Base-by-base conservation (phyloP, 1,140 invertebrate species). In the Monomorium pharaonis region DNA sequence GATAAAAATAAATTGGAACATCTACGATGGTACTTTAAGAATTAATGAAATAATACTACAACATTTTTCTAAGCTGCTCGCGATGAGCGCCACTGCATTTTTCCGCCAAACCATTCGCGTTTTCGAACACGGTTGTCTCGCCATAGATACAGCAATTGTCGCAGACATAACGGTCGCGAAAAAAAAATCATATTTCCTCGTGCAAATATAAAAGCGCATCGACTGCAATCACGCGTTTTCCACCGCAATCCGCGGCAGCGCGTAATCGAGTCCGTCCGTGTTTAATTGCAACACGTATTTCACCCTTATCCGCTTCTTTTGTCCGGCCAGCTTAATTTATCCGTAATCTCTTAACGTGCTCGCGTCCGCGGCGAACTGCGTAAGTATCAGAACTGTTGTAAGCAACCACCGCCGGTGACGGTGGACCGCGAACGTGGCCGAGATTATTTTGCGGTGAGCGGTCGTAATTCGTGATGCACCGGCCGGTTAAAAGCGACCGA, bases 341-440 rank as follows among this genome's bases (percentile, higher is more conserved):
- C 49, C 54, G 86, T 88, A 88, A 88, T 88, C 65, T 84, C 72
- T 58, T 56, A 77, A 84, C 51, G 54, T 44, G 85, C 65, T 69
- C 54, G 54, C 62, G 16, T 24, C 47, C 62, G 51, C 54, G 44
- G 72, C 62, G 18, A 70, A 42, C 27, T 49, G 56, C 42, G 56
- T 86, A 86, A 77, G 84, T 86, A 86, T 86, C 85, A 60, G 18
- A 76, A 24, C 77, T 44, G 58, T 49, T 44, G 58, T 49, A 47
- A 67, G 47, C 81, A 30, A 58, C 42, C 44, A 56, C 21, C 44
- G 56, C 33, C 24, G 1, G 56, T 47, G 24, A 27, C 18, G 37
- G 21, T 30, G 9, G 58, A 14, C 37, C 70, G 16, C 42, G 30
- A 33, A 49, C 65, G 30, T 24, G n/a, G 56, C 14, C 49, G 51